Base-by-base conservation (phyloP, 2,113 vertebrate species). In the Castor canadensis region DNA sequence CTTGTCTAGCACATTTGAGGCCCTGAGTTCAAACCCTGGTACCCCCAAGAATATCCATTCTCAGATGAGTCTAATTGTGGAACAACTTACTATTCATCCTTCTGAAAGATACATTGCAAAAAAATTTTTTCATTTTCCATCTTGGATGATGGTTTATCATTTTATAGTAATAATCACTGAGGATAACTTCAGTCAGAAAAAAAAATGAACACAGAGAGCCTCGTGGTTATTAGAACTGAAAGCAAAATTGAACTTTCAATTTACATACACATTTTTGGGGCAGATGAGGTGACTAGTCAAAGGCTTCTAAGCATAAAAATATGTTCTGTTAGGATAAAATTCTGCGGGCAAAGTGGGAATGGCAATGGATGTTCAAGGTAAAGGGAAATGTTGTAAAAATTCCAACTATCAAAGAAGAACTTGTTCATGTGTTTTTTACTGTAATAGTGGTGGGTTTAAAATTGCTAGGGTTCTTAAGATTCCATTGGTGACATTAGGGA, bases 341-440 rank as follows among this genome's bases (percentile, higher is more conserved):
- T 73, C 62, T 49, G 49, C 86, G 89, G 89, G 89, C 52, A 94
- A 80, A 90, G 93, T 91, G 15, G 89, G 92, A 86, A 88, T 93
- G 86, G 47, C 94, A 87, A 92, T 75, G 67, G 60, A 93, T 85
- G 81, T 88, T 87, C 76, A 85, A 10, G 66, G 52, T 90, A 52
- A 60, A 92, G 81, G 73, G 49, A 86, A 79, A 47, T 75, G 93
- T 62, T 60, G 19, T 3, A 80, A 93, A 94, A 94, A 82, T 38
- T 72, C 67, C 69, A 85, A 5, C 54, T 75, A 6, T 90, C 91
- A 82, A 96, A 97, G 94, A 67, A 92, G 89, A 71, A 76, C 43
- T 94, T 82, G 91, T 89, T 90, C 13, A 0, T 64, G 20, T 52
- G 32, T 16, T 92, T 95, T 91, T 83, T 69, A 79, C 94, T 49